Evolutionary conservation across 1,140 invertebrate species (phyloP), one percentile per base, ranked within the genome.

Genomic region (Sarcophaga peregrina): DNA sequence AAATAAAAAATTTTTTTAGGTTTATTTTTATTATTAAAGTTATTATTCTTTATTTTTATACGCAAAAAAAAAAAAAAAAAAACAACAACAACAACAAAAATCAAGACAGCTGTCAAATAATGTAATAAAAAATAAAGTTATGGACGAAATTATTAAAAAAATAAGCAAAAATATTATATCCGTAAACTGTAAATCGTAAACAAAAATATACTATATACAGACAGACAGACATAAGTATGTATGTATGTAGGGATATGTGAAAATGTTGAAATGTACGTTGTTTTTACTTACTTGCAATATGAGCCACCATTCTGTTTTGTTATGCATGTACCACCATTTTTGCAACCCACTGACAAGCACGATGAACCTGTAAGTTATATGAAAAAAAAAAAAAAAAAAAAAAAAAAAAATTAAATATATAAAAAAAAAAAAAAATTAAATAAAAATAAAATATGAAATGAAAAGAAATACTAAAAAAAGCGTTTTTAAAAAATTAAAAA

Each of bases 301-400:
- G 87, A 86, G 86, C 86, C 86, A 83, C 88, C 88, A 85, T 88
- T 89, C 74, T 84, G 85, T 76, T 89, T 85, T 85, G 87, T 88
- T 72, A 89, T 85, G 84, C 88, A 89, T 76, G 87, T 89, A 81
- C 88, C 88, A 80, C 88, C 88, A 85, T 89, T 89, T 83, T 88
- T 87, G 78, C 88, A 89, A 73, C 87, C 86, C 25, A 86, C 45
- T 48, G 82, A 85, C 48, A 84, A 83, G 81, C 88, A 89, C 81
- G 88, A 87, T 74, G 82, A 54, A 68, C 85, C 88, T 89, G 86
- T 4, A 87, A 87, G 45, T 17, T 68, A 45, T 37, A 84, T 8
- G 78, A 81, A 74, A 17, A 45, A 37, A 72, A 82, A 80, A 17
- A 52, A 78, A 73, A 83, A 9, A 76, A 48, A 76, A 20, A 45